A percentile compares a stretch with the other conserved stretches of the same genome.
These are phyloP conservation scores for Agrypnia vestita DNA, from an alignment of 1,140 invertebrate species.

Conservation along the genomic window DNA sequence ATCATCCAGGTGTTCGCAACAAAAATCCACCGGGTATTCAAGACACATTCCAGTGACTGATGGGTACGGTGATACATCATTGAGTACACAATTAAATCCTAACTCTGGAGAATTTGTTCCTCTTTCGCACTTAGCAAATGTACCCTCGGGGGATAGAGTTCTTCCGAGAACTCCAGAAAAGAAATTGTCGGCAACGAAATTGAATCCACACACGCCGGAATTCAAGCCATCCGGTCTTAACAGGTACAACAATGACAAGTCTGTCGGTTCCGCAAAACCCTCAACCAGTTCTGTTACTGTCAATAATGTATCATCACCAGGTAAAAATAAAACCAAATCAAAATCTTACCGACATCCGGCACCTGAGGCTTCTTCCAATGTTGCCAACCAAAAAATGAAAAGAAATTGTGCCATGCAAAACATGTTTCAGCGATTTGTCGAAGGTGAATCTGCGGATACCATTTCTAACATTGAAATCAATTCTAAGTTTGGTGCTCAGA, in stretches of 20 bases:
- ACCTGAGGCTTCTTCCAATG: neutral
- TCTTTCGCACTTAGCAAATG: neutral
- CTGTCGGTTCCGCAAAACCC: too few species aligned
- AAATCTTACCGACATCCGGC: neutral
- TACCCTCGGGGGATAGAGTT: neutral
- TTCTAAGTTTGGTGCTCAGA: neutral
- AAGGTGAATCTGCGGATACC: neutral
- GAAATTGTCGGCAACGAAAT: neutral
- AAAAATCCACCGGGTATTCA: neutral
- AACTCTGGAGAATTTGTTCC: neutral
- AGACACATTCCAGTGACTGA: neutral
- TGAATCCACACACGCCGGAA: constrained; percentile 12
- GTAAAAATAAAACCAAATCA: neutral
- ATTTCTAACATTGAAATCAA: constrained; percentile 25
- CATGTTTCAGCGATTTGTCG: constrained; percentile 16
- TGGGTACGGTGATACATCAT: neutral
- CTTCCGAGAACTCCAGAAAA: neutral
- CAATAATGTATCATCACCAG: too few species aligned
- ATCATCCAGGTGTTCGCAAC: neutral
- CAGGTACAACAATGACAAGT: too few species aligned
- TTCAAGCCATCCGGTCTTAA: neutral
- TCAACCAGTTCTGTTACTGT: too few species aligned
- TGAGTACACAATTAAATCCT: neutral
- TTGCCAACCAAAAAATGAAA: constrained; percentile 4
- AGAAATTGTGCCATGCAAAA: constrained; percentile 26